These are phyloP conservation scores for Periophthalmus magnuspinnatus DNA, from an alignment of 2,797 vertebrate genomes.

Conservation along the genomic window DNA sequence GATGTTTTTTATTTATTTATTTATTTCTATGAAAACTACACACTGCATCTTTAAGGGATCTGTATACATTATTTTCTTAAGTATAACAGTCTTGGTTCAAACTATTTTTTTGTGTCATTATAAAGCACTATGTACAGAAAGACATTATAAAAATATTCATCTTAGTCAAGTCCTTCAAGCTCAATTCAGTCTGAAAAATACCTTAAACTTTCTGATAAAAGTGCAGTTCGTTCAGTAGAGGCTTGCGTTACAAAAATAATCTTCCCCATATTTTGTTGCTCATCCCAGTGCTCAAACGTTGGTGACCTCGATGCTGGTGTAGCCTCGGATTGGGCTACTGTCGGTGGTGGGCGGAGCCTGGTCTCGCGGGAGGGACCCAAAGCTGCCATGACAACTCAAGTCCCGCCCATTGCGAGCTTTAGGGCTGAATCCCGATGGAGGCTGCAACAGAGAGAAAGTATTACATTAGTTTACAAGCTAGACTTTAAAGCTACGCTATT, in stretches of 20 bases:
- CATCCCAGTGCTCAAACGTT: constrained; percentile 71
- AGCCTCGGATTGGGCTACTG: constrained; percentile 70
- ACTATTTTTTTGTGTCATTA: constrained; percentile 16
- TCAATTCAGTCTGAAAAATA: background rate
- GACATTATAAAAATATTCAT: constrained; percentile 68
- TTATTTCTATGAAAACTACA: background rate
- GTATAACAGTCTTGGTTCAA: constrained; percentile 4
- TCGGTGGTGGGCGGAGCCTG: constrained; percentile 63
- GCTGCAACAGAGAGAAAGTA: constrained; percentile 54
- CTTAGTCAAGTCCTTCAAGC: constrained; percentile 32
- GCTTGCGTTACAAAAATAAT: constrained; percentile 37
- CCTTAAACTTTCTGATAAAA: constrained; percentile 36
- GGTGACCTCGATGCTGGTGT: constrained; percentile 76
- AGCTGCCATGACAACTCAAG: constrained; percentile 73
- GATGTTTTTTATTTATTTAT: background rate
- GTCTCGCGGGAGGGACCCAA: constrained; percentile 70
- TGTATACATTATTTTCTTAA: constrained; percentile 2
- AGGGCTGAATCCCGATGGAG: constrained; percentile 75
- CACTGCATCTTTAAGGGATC: background rate
- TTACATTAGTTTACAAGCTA: background rate
- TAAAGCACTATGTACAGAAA: constrained; percentile 46
- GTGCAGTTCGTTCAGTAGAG: constrained; percentile 58
- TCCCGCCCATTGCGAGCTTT: constrained; percentile 70
- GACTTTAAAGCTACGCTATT: too few relatives aligned
- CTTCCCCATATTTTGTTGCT: constrained; percentile 24